Conservation (phyloP, 2,113 vertebrate species). For the Tragelaphus strepsiceros region DNA sequence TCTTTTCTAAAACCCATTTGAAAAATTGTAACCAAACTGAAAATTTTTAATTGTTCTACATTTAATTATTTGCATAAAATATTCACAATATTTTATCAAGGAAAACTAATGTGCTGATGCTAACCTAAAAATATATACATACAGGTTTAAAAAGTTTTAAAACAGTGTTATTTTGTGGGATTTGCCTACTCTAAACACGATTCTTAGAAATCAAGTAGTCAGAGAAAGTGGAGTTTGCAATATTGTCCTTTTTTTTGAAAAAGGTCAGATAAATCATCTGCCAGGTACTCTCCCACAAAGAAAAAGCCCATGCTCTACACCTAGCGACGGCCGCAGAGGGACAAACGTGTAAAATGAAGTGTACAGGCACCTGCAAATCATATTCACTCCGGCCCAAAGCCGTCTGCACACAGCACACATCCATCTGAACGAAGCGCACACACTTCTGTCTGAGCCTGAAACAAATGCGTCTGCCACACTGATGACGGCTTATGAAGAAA, state of each 20-base stretch:
- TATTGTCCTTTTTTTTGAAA: conserved; percentile 47
- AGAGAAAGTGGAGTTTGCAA: conserved; percentile 54
- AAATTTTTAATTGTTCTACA: background rate
- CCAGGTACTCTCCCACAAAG: background rate
- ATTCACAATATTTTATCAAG: background rate
- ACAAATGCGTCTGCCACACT: background rate
- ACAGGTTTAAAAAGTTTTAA: background rate
- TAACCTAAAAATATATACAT: background rate
- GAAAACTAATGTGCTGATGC: background rate
- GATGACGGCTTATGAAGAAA: background rate
- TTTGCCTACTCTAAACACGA: conserved; percentile 15
- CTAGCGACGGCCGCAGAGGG: background rate
- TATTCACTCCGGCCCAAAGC: background rate
- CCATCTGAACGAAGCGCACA: background rate
- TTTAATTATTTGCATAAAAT: conserved; percentile 16
- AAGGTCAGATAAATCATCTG: conserved; percentile 49
- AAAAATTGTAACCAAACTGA: background rate
- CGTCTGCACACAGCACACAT: background rate
- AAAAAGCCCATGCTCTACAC: background rate
- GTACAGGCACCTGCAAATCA: background rate
- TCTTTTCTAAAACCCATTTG: conserved; percentile 14
- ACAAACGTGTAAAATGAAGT: background rate
- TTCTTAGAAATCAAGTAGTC: conserved; percentile 54
- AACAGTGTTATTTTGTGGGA: conserved; percentile 51
- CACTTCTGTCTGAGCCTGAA: background rate